phyloP scores from a whole-genome alignment of 1,140 invertebrate genomes.

The Delia radicum region DNA sequence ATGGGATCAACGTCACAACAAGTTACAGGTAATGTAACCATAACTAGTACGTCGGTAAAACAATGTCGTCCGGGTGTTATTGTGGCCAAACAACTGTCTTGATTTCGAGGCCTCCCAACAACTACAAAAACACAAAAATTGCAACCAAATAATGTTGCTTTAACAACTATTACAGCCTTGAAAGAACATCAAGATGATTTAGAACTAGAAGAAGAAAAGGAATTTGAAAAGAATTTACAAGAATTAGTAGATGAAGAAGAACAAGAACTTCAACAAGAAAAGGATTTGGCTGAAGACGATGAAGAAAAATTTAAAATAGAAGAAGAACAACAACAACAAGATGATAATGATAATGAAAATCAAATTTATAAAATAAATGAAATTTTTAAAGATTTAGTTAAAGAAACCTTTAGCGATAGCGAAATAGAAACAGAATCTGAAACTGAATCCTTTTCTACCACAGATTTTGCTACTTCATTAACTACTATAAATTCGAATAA shows the following conservation, averaged over 20 bases:
- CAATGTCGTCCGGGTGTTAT: slow-evolving; percentile 83
- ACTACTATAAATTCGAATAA: background rate
- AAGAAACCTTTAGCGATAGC: background rate
- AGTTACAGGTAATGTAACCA: slow-evolving; percentile 42
- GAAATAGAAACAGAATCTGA: background rate
- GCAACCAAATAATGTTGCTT: background rate
- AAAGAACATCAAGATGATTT: background rate
- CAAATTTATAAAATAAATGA: slow-evolving; percentile 13
- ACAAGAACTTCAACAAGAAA: background rate
- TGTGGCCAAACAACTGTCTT: slow-evolving; percentile 71
- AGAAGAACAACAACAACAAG: background rate
- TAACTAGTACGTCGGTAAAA: slow-evolving; percentile 57
- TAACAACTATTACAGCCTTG: background rate
- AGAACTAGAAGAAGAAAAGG: background rate
- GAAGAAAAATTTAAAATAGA: background rate
- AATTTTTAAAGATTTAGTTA: background rate
- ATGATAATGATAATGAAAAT: background rate
- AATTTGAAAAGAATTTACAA: background rate
- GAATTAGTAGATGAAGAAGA: background rate
- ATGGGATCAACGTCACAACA: slow-evolving; percentile 31
- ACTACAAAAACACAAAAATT: background rate
- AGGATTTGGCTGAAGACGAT: background rate
- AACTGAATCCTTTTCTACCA: background rate
- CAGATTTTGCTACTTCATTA: background rate
- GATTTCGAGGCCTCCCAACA: slow-evolving; percentile 38